A percentile compares a stretch with the other conserved stretches of the same genome.
Conservation (phyloP, 2,888 invertebrate genomes). For the Aleiodes testaceus region DNA sequence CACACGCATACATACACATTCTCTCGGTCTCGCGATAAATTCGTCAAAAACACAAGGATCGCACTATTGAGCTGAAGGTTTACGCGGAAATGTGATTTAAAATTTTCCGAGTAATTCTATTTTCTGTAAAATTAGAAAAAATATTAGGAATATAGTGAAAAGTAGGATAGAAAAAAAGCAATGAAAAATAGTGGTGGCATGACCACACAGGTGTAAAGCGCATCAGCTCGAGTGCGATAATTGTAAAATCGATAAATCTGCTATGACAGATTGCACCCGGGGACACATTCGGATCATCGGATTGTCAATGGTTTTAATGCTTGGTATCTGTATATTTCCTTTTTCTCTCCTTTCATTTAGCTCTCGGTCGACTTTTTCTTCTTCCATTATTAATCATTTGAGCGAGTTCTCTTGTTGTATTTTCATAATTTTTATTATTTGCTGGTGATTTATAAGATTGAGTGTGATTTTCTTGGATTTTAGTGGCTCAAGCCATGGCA, state of each 20-base stretch:
- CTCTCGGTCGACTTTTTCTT: conserved; percentile 5
- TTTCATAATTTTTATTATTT: background rate
- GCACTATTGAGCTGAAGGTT: conserved; percentile 31
- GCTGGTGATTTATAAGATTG: background rate
- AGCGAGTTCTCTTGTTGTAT: conserved; percentile 3
- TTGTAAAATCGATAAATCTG: conserved; percentile 31
- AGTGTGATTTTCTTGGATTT: background rate
- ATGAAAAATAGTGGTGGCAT: conserved; percentile 16
- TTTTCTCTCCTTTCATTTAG: conserved; percentile 23
- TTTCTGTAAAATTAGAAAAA: conserved; percentile 1
- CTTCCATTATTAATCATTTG: conserved; percentile 25
- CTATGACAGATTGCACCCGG: background rate
- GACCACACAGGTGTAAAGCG: background rate
- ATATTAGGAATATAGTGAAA: conserved; percentile 19
- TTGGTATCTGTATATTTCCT: conserved; percentile 34
- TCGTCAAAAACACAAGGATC: conserved; percentile 38
- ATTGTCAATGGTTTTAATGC: conserved; percentile 48
- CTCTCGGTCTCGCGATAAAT: conserved; percentile 27
- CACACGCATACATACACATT: conserved; percentile 9
- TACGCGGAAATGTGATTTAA: conserved; percentile 12
- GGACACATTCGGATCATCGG: conserved; percentile 14
- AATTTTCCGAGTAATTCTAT: background rate
- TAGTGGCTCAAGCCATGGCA: too few species aligned
- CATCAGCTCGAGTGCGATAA: conserved; percentile 35
- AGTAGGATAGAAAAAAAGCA: conserved; percentile 9